Evolutionary conservation across 2,113 vertebrate species (phyloP), one percentile per base, ranked within the genome.

Genomic region (Anhinga rufa): DNA sequence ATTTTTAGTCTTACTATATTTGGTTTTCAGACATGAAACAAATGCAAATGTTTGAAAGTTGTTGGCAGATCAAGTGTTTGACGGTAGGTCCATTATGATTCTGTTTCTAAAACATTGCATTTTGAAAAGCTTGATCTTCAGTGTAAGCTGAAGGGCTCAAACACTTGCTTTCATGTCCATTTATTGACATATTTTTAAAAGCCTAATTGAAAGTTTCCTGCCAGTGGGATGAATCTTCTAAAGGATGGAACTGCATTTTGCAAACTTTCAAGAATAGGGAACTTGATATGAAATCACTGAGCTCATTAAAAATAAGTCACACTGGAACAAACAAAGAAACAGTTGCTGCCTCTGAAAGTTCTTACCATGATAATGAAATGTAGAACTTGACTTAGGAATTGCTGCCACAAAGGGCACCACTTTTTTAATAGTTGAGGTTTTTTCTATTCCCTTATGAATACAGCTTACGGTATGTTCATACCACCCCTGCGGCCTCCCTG

Each of bases 1-100:
- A 28, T 61, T n/a, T 31, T 90, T 77, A 21, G 42, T 66, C n/a
- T 75, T 71, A 54, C 52, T 62, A 2, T 68, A 28, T 68, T 71
- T 82, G 65, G 10, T 12, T 92, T 90, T 79, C 42, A 85, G 29
- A 85, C 48, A 71, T 92, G 70, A 95, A 92, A 88, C 40, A 90
- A 93, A 88, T 85, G 82, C 82, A 95, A 92, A 95, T 79, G 88
- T 92, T 85, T 92, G 75, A 90, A 92, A 79, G 26, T 46, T 82
- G 42, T 58, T 2, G 0, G 48, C 28, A 36, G 65, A 87, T 87
- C 44, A 61, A 7, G 44, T 55, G 22, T 77, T 74, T 88, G 71
- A 76, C 42, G 79, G 71, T 62, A 62, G 57, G 14, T 49, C 71
- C 62, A 28, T 95, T 91, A 68, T 91, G 82, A 92, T 62, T 90